Base-by-base conservation (phyloP, 2,113 vertebrate genomes). In the Romanogobio albipinnatus region DNA sequence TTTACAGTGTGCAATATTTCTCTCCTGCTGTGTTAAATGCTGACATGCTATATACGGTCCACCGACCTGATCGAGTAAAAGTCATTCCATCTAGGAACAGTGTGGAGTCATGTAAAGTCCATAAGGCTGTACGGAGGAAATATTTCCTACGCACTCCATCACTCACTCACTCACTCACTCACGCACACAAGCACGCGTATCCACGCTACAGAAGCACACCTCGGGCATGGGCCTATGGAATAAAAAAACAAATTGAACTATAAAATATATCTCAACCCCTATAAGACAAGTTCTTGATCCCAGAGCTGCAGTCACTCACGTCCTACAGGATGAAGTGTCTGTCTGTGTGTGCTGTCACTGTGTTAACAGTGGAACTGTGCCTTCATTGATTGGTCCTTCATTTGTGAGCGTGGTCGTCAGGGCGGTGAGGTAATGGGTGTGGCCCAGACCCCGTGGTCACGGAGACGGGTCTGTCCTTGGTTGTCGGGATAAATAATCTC, bases 401-500 rank as follows among this genome's bases (percentile, higher is more conserved):
- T 58, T 56, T 43, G 33, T 29, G 59, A 24, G 36, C 1, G 62
- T 83, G 81, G 68, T 87, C 68, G 24, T 80, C 53, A 87, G 68
- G 77, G 58, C 0, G 51, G 82, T 24, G 61, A 33, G 62, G 83
- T 49, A 79, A 51, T 75, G 71, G 62, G 70, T 70, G 84, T 80
- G 86, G 56, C 74, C 81, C 80, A 66, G 56, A 76, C 84, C 24
- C 39, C 58, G 9, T 74, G 14, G 0, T 88, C 19, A 87, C 88
- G 2, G 92, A 87, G 19, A 81, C 0, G 0, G 91, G 91, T 10
- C 56, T 17, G 5, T 85, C 22, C 85, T 68, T 64, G 74, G 13
- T 91, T 74, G 1, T 89, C 76, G 0, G 96, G 94, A 87, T 93
- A 94, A 82, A 97, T 83, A 0, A 97, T 96, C 93, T 97, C 96